Evolutionary conservation across 2,797 vertebrate species (phyloP), one percentile per base, ranked within the genome.

Genomic region (Onychomys arenicola): DNA sequence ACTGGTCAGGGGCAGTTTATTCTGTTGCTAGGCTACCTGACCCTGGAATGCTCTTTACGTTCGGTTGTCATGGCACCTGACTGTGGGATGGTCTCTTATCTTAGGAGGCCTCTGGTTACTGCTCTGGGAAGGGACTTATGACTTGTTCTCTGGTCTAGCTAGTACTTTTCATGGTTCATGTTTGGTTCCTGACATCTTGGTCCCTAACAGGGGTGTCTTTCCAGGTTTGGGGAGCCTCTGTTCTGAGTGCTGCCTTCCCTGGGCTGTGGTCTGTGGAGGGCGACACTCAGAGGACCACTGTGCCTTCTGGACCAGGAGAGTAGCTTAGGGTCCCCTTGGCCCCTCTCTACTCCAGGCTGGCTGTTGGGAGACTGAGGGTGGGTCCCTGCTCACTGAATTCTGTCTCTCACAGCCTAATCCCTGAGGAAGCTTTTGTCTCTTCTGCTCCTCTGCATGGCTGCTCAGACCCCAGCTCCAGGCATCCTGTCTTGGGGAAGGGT

Each of bases 241-340:
- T 29, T 65, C 52, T 4, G 0, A 27, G 9, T 0, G 0, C 13
- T 10, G 8, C 34, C 67, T 55, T 8, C 2, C 37, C 29, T 59
- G 77, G 32, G 3, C 40, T 19, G 7, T 12, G 12, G 46, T n/a
- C 43, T 63, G 57, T 65, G 25, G 40, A 43, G 23, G 4, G 0
- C 69, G 2, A 23, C 57, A 5, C 17, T 57, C 61, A 67, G 52
- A 29, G 10, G 82, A 27, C 17, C 13, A 2, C 29, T 40, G 63
- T 69, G 37, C n/a, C 4, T 11, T 63, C n/a, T 59, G 21, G 27
- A 17, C 8, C 71, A 69, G 65, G 14, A 67, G 63, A 21, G 69
- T 0, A 23, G 23, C 59, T 55, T 12, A 63, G 0, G 5, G n/a
- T 11, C 8, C 8, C 21, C 11, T n/a, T 40, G 37, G 23, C 43